Conservation (phyloP, 2,888 invertebrate genomes). For the Epinotia brunnichana region DNA sequence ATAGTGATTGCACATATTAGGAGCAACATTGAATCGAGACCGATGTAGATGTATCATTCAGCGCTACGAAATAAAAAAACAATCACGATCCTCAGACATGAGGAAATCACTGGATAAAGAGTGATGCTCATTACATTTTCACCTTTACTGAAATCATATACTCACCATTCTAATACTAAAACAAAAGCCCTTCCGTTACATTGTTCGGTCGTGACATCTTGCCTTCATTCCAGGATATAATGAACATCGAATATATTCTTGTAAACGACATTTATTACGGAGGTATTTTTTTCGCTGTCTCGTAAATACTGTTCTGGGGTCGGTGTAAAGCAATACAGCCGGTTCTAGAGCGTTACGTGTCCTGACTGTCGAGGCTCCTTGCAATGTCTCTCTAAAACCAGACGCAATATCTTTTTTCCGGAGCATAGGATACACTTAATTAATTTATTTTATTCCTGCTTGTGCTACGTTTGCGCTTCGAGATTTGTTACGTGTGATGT, state of each 20-base stretch:
- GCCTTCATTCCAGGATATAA: slow-evolving; percentile 37
- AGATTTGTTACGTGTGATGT: slow-evolving; percentile 17
- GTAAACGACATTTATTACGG: slow-evolving; percentile 40
- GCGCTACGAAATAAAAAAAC: neutral
- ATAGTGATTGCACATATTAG: too few species aligned
- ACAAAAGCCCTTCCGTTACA: slow-evolving; percentile 11
- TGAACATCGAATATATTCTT: slow-evolving; percentile 38
- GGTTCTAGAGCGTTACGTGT: slow-evolving; percentile 60
- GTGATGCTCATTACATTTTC: neutral
- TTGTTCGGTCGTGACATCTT: slow-evolving; percentile 36
- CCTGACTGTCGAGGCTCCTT: slow-evolving; percentile 50
- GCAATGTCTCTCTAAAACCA: slow-evolving; percentile 48
- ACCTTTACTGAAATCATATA: neutral
- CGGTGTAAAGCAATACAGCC: slow-evolving; percentile 63
- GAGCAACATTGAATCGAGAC: too few species aligned
- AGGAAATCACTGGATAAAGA: neutral
- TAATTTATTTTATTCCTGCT: slow-evolving; percentile 47
- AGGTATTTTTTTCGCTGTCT: slow-evolving; percentile 51
- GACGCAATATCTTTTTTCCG: slow-evolving; percentile 47
- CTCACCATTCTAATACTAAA: neutral
- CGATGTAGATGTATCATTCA: neutral
- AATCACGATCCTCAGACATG: neutral
- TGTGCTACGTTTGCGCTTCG: slow-evolving; percentile 29
- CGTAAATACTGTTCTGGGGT: slow-evolving; percentile 54
- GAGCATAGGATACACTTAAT: slow-evolving; percentile 54